These are phyloP conservation scores for Tautogolabrus adspersus DNA, from an alignment of 2,113 vertebrate species.

Conservation along the genomic window DNA sequence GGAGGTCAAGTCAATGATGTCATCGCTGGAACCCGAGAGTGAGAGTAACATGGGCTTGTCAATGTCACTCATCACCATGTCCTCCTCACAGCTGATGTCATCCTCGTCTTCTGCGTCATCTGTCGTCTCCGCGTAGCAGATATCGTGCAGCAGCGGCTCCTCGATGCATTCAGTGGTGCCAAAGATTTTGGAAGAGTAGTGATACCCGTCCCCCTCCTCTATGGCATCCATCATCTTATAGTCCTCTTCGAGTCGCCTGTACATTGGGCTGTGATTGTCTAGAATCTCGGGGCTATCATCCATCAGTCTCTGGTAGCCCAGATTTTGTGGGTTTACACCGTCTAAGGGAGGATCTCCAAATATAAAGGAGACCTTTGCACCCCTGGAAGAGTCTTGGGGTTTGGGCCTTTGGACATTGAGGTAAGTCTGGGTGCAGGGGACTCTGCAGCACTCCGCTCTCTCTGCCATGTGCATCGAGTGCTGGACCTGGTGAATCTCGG, in stretches of 20 bases:
- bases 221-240: constrained; percentile 90
- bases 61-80: constrained; percentile 89
- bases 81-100: constrained; percentile 97
- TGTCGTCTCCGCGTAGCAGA: constrained; percentile 96
- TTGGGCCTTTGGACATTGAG: constrained; percentile 88
- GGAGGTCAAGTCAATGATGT: constrained; percentile 98
- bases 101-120: constrained; percentile 97
- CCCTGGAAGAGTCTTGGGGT: constrained; percentile 90
- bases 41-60: constrained; percentile 90
- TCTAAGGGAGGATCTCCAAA: constrained; percentile 94
- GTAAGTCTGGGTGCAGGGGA: constrained; percentile 83
- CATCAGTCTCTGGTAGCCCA: constrained; percentile 95
- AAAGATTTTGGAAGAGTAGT: constrained; percentile 92
- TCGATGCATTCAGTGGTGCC: constrained; percentile 90
- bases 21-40: constrained; percentile 95
- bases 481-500: constrained; percentile 87
- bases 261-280: constrained; percentile 89
- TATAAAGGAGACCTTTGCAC: constrained; percentile 98
- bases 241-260: constrained; percentile 89
- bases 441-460: constrained; percentile 83
- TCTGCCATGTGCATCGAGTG: constrained; percentile 84
- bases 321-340: constrained; percentile 88
- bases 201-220: constrained; percentile 89
- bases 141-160: constrained; percentile 95
- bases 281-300: constrained; percentile 92